phyloP scores from a whole-genome alignment of 2,797 vertebrate genomes.

The Ctenopoma multispine region DNA sequence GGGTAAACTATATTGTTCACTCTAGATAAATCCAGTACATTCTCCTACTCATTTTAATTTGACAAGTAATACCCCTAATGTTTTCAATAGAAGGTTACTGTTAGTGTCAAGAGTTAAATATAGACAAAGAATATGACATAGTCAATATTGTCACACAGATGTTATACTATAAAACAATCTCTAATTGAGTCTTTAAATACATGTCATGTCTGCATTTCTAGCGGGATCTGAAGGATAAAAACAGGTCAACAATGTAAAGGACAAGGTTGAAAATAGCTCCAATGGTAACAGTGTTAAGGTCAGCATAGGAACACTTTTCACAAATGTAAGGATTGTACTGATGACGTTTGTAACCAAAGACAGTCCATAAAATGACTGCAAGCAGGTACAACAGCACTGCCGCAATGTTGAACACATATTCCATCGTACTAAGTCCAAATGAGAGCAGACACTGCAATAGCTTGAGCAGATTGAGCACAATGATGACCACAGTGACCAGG shows the following conservation, averaged over 20 bases:
- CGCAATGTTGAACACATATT: slow-evolving; percentile 74
- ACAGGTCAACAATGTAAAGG: slow-evolving; percentile 79
- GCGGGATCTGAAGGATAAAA: slow-evolving; percentile 65
- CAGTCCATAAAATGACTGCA: slow-evolving; percentile 75
- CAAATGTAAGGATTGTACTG: slow-evolving; percentile 28
- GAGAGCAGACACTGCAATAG: slow-evolving; percentile 71
- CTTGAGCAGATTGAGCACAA: slow-evolving; percentile 78
- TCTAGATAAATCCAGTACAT: too few relatives aligned
- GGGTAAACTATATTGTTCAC: too few relatives aligned
- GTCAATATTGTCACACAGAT: too few relatives aligned
- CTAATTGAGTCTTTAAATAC: neutral
- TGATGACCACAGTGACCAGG: slow-evolving; percentile 75
- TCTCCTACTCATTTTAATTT: too few relatives aligned
- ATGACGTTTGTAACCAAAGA: slow-evolving; percentile 54
- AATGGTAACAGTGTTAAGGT: slow-evolving; percentile 65
- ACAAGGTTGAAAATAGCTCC: slow-evolving; percentile 82
- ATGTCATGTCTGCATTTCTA: slow-evolving; percentile 22
- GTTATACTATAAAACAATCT: neutral
- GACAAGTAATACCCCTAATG: too few relatives aligned
- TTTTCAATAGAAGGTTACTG: too few relatives aligned
- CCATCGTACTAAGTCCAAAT: slow-evolving; percentile 59
- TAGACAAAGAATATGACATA: too few relatives aligned
- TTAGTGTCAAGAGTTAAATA: too few relatives aligned
- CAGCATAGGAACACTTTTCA: neutral
- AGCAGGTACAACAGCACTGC: slow-evolving; percentile 78